Evolutionary conservation across 2,888 invertebrate species (phyloP).

Genomic region (Arenicola marina): DNA sequence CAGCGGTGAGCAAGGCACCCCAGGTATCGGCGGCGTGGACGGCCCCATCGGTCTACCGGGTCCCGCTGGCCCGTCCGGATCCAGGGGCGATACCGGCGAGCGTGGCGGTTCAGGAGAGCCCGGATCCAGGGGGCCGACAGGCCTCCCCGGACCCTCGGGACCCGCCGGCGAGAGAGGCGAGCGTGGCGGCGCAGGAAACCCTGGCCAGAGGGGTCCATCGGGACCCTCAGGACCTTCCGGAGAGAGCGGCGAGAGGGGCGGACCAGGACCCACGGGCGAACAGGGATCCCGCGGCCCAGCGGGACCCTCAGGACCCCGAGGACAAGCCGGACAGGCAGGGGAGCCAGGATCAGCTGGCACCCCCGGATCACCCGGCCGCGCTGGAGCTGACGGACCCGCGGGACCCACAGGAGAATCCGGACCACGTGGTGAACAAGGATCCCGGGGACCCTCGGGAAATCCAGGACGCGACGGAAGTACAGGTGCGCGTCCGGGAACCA

Average conservation of each 20-base stretch:
- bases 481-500: too few species aligned
- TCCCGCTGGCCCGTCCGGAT: not conserved
- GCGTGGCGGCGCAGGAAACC: too few species aligned
- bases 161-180: too few species aligned
- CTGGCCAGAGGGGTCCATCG: conserved; percentile 15
- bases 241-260: not conserved
- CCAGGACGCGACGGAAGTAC: conserved; percentile 7
- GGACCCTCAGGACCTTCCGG: conserved; percentile 5
- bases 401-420: not conserved
- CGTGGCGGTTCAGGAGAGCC: not conserved
- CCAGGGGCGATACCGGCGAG: not conserved
- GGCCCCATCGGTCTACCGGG: conserved; percentile 5
- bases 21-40: not conserved
- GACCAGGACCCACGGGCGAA: not conserved
- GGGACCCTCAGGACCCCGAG: not conserved
- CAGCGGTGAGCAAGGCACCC: conserved; percentile 12
- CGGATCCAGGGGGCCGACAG: too few species aligned
- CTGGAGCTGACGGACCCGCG: not conserved
- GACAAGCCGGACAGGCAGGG: too few species aligned
- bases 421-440: not conserved
- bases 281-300: not conserved
- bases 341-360: not conserved
- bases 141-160: too few species aligned
- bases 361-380: not conserved
- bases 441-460: conserved; percentile 8